Evolutionary conservation across 2,888 invertebrate genomes (phyloP).

Genomic region (Tenthredo mesomela): DNA sequence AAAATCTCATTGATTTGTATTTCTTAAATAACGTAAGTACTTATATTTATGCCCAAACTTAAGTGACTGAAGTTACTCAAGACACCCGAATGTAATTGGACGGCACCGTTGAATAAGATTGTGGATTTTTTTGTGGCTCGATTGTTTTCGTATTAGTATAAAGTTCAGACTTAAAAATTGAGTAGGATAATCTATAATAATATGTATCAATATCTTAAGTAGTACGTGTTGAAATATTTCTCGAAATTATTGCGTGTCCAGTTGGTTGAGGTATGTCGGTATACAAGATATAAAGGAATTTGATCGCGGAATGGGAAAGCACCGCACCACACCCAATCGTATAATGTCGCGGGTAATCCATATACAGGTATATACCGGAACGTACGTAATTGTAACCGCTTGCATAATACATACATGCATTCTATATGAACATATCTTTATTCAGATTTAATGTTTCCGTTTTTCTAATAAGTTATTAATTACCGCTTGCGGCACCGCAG

Average conservation of each 20-base stretch:
- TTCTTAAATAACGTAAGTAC: no score
- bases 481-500: not conserved
- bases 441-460: not conserved
- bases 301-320: slow-evolving; percentile 44
- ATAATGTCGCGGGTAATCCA: slow-evolving; percentile 37
- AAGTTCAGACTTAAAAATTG: not conserved
- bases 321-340: slow-evolving; percentile 30
- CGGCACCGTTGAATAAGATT: not conserved
- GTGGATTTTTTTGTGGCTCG: not conserved
- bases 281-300: slow-evolving; percentile 31
- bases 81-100: not conserved
- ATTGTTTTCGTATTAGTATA: not conserved
- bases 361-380: slow-evolving; percentile 22
- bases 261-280: slow-evolving; percentile 5
- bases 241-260: slow-evolving; percentile 14
- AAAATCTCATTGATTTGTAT: no score
- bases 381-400: slow-evolving; percentile 22
- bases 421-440: not conserved
- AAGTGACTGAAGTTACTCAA: not conserved
- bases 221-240: slow-evolving; percentile 11
- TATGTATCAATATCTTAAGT: not conserved
- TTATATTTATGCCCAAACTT: no score
- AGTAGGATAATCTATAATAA: not conserved
- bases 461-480: not conserved
- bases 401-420: slow-evolving; percentile 1